Conservation (phyloP, 1,140 invertebrate genomes). For the Tetraneura akinire region DNA sequence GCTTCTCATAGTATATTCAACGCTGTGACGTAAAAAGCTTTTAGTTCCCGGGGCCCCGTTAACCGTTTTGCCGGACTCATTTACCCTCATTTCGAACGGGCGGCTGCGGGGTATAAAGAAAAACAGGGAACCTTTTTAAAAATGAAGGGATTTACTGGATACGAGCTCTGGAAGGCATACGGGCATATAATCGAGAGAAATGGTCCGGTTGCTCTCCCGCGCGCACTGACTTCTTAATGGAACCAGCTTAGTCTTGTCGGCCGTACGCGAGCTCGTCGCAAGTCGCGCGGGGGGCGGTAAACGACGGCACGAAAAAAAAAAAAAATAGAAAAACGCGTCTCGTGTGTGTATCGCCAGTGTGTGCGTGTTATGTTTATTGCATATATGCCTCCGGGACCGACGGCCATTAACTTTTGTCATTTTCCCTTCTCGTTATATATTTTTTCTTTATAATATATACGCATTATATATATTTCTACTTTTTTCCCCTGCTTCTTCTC, state of each 20-base stretch:
- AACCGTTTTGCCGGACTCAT: conserved; percentile 51
- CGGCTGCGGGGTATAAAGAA: conserved; percentile 2
- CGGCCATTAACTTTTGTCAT: conserved; percentile 51
- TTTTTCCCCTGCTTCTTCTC: not conserved
- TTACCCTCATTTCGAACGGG: conserved; percentile 46
- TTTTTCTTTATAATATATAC: conserved; percentile 20
- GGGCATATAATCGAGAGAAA: conserved; percentile 50
- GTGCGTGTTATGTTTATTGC: conserved; percentile 51
- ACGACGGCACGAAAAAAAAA: not conserved
- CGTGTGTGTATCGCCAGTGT: not conserved
- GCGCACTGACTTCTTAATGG: conserved; percentile 48
- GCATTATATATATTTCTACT: not conserved
- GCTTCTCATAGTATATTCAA: conserved; percentile 50
- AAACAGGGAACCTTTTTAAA: conserved; percentile 51
- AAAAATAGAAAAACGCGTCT: not conserved
- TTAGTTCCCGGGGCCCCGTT: conserved; percentile 36
- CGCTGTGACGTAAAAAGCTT: conserved; percentile 47
- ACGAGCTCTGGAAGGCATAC: conserved; percentile 43
- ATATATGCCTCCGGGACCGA: conserved; percentile 51
- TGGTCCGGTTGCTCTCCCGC: conserved; percentile 42
- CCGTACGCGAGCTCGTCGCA: not conserved
- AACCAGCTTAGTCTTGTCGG: conserved; percentile 50
- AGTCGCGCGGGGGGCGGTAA: not conserved
- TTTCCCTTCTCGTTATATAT: conserved; percentile 40
- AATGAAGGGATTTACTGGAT: conserved; percentile 51